phyloP scores from a whole-genome alignment of 2,888 invertebrate genomes.

The Matsumyia berberina region DNA sequence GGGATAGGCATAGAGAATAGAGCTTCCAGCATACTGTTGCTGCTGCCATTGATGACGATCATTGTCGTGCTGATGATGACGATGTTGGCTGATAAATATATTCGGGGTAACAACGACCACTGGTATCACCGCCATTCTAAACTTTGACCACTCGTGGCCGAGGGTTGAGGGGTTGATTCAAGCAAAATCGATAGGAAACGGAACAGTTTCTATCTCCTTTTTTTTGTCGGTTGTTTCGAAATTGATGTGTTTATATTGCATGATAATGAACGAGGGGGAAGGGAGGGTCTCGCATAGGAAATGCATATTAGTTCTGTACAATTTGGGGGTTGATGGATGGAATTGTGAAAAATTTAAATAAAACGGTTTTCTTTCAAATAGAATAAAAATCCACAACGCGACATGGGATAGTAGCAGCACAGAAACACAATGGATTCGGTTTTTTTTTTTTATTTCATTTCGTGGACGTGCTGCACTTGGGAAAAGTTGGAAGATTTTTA shows the following conservation, averaged over 20 bases:
- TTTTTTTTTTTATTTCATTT: constrained; percentile 33
- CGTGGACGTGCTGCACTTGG: constrained; percentile 22
- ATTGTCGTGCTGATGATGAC: constrained; percentile 28
- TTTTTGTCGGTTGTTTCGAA: background rate
- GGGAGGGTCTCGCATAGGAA: constrained; percentile 12
- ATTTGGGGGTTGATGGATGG: constrained; percentile 53
- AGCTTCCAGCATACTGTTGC: constrained; percentile 29
- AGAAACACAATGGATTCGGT: constrained; percentile 59
- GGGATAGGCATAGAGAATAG: constrained; percentile 29
- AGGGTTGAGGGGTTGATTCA: background rate
- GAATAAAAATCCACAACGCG: constrained; percentile 69
- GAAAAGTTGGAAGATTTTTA: constrained; percentile 29
- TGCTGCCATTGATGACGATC: constrained; percentile 14
- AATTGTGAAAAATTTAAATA: constrained; percentile 59
- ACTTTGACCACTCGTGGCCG: constrained; percentile 3
- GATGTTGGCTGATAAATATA: constrained; percentile 36
- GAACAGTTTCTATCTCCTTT: background rate
- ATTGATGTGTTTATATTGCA: constrained; percentile 42
- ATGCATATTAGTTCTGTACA: constrained; percentile 45
- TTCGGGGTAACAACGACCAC: constrained; percentile 23
- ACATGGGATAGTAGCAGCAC: constrained; percentile 45
- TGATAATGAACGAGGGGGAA: constrained; percentile 49
- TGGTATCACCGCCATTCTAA: too few species aligned
- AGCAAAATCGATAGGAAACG: constrained; percentile 55
- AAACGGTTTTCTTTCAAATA: constrained; percentile 61